These are phyloP conservation scores for Drosophila rellima DNA, from an alignment of 2,888 invertebrate genomes.

Conservation along the genomic window DNA sequence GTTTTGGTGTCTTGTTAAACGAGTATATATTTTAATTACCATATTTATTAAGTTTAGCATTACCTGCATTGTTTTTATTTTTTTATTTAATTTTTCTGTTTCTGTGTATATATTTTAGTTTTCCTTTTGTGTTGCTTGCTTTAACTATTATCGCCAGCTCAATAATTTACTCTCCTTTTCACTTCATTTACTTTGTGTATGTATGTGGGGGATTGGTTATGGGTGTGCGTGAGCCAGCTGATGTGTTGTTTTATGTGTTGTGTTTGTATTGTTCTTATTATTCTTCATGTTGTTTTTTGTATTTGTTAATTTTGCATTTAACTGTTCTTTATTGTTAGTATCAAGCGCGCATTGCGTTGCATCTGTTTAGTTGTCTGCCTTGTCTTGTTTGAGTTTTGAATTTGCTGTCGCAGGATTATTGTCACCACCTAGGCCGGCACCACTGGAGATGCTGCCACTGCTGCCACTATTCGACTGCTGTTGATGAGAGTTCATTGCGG, in stretches of 20 bases:
- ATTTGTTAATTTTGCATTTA: conserved; percentile 46
- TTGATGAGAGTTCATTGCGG: conserved; percentile 77
- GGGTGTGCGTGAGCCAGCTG: conserved; percentile 52
- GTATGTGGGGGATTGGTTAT: conserved; percentile 5
- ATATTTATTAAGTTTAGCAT: conserved; percentile 62
- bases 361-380: conserved; percentile 79
- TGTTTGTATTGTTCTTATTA: conserved; percentile 49
- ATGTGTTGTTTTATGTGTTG: conserved; percentile 48
- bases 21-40: conserved; percentile 74
- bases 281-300: conserved; percentile 28
- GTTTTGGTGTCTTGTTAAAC: conserved; percentile 77
- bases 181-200: conserved; percentile 39
- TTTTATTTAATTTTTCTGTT: conserved; percentile 9
- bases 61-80: conserved; percentile 37
- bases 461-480: conserved; percentile 84
- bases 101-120: conserved; percentile 2
- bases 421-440: conserved; percentile 76
- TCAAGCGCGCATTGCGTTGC: conserved; percentile 67
- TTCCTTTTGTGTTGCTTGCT: conserved; percentile 25
- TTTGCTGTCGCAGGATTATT: conserved; percentile 83
- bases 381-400: conserved; percentile 81
- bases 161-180: conserved; percentile 36
- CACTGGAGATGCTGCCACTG: conserved; percentile 74
- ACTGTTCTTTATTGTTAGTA: conserved; percentile 56
- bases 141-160: conserved; percentile 62